A percentile compares a stretch with the other conserved stretches of the same genome.
These are phyloP conservation scores for Hemibagrus guttatus DNA, from an alignment of 2,797 vertebrate species.

Conservation along the genomic window DNA sequence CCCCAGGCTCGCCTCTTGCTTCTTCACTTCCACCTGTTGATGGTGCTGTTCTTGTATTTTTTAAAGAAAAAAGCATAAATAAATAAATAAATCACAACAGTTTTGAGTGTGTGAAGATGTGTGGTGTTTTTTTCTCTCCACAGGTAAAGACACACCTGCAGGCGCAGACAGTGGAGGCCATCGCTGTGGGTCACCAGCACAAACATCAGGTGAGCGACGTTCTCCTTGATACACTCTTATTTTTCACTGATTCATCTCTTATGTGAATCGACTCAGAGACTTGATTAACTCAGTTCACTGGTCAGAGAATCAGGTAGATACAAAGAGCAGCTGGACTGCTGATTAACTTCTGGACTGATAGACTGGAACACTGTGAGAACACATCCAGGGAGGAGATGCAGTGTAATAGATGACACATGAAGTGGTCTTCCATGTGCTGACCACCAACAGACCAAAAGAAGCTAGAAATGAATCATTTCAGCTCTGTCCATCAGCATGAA, in stretches of 20 bases:
- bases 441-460: neutral
- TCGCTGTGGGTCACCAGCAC: constrained; percentile 93
- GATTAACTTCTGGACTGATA: neutral
- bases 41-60: too few species aligned
- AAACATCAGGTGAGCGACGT: constrained; percentile 81
- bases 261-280: neutral
- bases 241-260: neutral
- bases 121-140: constrained; percentile 40
- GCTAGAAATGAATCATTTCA: neutral
- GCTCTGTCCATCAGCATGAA: neutral
- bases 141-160: constrained; percentile 95
- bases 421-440: neutral
- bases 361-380: neutral
- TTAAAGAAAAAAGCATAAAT: too few species aligned
- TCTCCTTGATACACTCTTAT: neutral
- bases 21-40: too few species aligned
- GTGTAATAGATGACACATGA: neutral
- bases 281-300: neutral
- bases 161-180: constrained; percentile 79
- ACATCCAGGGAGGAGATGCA: neutral
- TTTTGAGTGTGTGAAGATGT: neutral
- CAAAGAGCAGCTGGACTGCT: neutral
- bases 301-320: neutral
- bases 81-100: too few species aligned
- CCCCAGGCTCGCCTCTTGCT: neutral